Percentiles rank a stretch among this genome's conserved stretches.
Evolutionary conservation across 2,888 invertebrate species (phyloP).

Genomic region (Liposcelis brunnea): DNA sequence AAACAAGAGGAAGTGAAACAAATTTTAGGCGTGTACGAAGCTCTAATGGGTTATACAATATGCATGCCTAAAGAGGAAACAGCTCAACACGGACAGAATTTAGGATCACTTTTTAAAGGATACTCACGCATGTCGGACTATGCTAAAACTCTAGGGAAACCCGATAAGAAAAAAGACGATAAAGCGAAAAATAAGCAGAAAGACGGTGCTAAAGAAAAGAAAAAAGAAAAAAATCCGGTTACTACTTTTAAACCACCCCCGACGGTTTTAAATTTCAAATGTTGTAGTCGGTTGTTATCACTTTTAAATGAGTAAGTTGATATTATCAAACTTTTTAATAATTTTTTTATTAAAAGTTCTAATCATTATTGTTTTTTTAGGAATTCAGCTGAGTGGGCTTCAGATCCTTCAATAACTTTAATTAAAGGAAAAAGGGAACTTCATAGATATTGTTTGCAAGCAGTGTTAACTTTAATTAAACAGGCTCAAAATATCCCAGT

Average conservation of each 20-base stretch:
- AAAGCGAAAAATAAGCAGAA: constrained; percentile 22
- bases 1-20: constrained; percentile 45
- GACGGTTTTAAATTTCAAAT: constrained; percentile 30
- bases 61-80: constrained; percentile 32
- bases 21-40: constrained; percentile 43
- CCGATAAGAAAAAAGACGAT: constrained; percentile 22
- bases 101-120: constrained; percentile 36
- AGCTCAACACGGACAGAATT: constrained; percentile 24
- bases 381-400: constrained; percentile 35
- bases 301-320: constrained; percentile 29
- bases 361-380: constrained; percentile 21
- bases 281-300: constrained; percentile 26
- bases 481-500: constrained; percentile 9
- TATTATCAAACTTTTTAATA: constrained; percentile 12
- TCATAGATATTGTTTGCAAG: constrained; percentile 37
- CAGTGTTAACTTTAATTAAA: constrained; percentile 27
- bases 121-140: constrained; percentile 37
- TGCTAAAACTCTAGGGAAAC: constrained; percentile 33
- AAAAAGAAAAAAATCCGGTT: constrained; percentile 19
- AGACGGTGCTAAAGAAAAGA: constrained; percentile 22
- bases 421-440: constrained; percentile 36
- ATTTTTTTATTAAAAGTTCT: constrained; percentile 21
- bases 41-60: constrained; percentile 43
- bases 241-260: constrained; percentile 25
- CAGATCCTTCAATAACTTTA: constrained; percentile 30